Percentiles rank a stretch among this genome's conserved stretches.
These are phyloP conservation scores for Bothrops jararaca DNA, from an alignment of 2,113 vertebrate genomes.

Conservation along the genomic window DNA sequence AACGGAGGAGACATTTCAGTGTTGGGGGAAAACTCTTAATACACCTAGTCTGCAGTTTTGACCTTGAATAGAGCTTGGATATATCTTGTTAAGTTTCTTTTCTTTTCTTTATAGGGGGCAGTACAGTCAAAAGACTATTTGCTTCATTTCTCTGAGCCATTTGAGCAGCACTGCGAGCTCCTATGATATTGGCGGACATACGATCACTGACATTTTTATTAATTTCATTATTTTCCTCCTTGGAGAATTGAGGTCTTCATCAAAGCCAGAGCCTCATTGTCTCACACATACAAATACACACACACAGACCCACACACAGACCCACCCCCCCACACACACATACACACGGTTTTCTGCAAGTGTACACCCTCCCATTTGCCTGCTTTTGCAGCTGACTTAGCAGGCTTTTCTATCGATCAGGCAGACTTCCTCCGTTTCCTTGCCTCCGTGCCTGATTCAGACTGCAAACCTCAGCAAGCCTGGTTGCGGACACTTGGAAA, in stretches of 20 bases:
- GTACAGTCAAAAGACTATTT: neutral
- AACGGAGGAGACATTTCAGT: neutral
- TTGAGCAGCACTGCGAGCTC: neutral
- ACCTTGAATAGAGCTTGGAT: conserved; percentile 17
- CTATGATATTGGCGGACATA: too few species aligned
- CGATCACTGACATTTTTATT: neutral
- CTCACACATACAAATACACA: neutral
- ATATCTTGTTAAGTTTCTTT: neutral
- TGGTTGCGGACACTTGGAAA: neutral
- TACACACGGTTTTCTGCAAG: neutral
- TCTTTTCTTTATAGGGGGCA: neutral
- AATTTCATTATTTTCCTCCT: neutral
- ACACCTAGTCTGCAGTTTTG: neutral
- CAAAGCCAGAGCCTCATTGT: neutral
- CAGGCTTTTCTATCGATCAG: neutral
- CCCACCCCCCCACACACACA: neutral
- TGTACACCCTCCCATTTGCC: neutral
- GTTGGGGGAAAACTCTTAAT: neutral
- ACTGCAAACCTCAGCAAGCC: conserved; percentile 27
- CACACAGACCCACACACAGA: neutral
- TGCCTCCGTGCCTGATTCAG: neutral
- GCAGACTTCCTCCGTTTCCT: neutral
- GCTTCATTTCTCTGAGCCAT: neutral
- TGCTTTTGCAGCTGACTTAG: neutral
- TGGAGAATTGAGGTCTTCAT: neutral